phyloP scores from a whole-genome alignment of 2,797 vertebrate genomes.

The Cryptoprocta ferox region DNA sequence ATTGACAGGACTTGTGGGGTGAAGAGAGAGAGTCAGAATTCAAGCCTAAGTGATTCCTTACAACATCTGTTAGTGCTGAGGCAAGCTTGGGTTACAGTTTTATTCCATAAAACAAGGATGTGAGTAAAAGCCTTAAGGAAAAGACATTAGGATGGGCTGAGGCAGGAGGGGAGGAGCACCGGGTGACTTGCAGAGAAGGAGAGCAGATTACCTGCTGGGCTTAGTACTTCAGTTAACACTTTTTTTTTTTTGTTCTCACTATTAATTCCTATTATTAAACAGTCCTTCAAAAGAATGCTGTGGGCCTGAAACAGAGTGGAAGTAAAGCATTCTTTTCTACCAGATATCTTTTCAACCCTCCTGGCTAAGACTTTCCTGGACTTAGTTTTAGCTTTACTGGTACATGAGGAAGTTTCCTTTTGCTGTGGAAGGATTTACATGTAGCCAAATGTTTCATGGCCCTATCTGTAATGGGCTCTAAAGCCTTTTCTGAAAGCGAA shows the following conservation, averaged over 20 bases:
- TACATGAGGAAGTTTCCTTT: constrained; percentile 75
- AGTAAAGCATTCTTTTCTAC: constrained; percentile 51
- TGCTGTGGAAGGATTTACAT: constrained; percentile 77
- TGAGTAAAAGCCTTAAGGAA: constrained; percentile 83
- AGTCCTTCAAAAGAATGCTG: background rate
- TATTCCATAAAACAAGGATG: constrained; percentile 82
- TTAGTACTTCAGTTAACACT: constrained; percentile 73
- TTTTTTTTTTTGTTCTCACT: constrained; percentile 73
- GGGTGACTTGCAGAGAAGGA: constrained; percentile 60
- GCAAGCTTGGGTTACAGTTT: constrained; percentile 79
- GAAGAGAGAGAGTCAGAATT: constrained; percentile 75
- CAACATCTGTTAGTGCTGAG: constrained; percentile 83
- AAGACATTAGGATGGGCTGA: constrained; percentile 78
- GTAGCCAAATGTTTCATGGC: constrained; percentile 72
- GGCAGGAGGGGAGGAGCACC: constrained; percentile 63
- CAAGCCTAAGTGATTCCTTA: constrained; percentile 73
- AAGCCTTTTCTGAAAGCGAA: constrained; percentile 76
- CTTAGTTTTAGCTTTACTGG: constrained; percentile 60
- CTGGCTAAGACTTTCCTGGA: constrained; percentile 78
- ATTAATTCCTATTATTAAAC: constrained; percentile 79
- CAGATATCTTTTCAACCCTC: constrained; percentile 65
- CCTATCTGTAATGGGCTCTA: constrained; percentile 70
- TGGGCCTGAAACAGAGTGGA: background rate
- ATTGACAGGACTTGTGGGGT: background rate
- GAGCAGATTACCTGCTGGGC: constrained; percentile 13